Base-by-base conservation (phyloP, 2,888 invertebrate genomes). In the Rhagium mordax region DNA sequence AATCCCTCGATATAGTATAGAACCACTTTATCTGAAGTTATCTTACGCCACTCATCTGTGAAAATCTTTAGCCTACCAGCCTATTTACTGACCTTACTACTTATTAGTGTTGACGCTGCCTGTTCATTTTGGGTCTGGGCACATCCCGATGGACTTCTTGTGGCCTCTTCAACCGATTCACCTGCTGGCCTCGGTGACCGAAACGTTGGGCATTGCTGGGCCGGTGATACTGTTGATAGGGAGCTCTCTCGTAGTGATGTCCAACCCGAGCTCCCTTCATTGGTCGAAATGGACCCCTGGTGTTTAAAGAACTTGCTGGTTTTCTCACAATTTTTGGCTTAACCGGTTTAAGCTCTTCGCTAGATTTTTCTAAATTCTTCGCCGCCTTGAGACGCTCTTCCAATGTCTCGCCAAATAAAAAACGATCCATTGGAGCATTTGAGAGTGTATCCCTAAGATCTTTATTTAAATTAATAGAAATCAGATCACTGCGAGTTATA, bases 61-160 rank as follows among this genome's bases (percentile, higher is more conserved):
- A 72, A 73, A 5, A 20, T 16, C 29, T 55, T 72, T n/a, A 73
- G 49, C 21, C 72, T 62, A 61, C 72, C 72, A 47, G 72, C 60
- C 49, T 72, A 21, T 27, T n/a, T 8, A 66, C 53, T 16, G 33
- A 15, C 51, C 53, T 51, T 33, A 16, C 15, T 21, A 2, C 20
- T 27, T 15, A 15, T 18, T n/a, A 21, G 27, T 27, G 20, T 29
- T 15, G 51, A 13, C 20, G 27, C 27, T 29, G 65, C 5, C 47
- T 16, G 10, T 61, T 20, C 41, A 29, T 6, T 16, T 21, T 20
- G 20, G 10, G 0, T n/a, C 18, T 60, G 60, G 15, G 41, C 18
- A 20, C 10, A n/a, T 20, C 47, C 18, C 33, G 41, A 13, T 6
- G 60, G 2, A 6, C 10, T 18, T 61, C 60, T 3, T 47, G 13